phyloP scores from a whole-genome alignment of 2,797 vertebrate species.

The Corythornis leucogaster region DNA sequence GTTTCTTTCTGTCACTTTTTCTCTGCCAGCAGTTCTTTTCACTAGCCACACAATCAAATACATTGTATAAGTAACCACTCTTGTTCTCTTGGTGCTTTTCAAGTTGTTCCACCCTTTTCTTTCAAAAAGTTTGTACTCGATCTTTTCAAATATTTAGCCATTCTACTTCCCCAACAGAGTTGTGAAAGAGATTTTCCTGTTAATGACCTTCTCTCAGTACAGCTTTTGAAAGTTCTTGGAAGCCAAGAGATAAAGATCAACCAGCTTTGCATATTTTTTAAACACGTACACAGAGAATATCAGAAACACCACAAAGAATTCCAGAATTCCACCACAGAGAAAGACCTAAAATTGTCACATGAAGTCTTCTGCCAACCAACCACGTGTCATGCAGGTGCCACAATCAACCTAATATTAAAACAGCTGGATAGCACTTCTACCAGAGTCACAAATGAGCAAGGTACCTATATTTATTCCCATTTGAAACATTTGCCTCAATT shows the following conservation, averaged over 20 bases:
- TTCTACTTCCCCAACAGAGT: neutral
- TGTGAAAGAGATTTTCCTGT: neutral
- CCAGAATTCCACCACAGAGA: neutral
- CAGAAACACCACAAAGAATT: neutral
- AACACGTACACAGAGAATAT: neutral
- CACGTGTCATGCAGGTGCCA: neutral
- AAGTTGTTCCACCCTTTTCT: neutral
- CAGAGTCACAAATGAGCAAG: neutral
- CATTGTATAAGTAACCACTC: neutral
- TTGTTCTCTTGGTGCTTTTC: neutral
- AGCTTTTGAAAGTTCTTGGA: neutral
- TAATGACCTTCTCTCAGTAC: neutral
- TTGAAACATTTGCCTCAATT: conserved; percentile 31
- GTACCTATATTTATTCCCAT: neutral
- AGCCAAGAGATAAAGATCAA: neutral
- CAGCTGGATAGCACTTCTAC: neutral
- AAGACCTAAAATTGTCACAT: neutral
- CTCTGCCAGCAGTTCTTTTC: neutral
- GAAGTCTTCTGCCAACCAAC: neutral
- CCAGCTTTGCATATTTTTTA: neutral
- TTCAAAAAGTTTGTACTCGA: neutral
- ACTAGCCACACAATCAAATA: neutral
- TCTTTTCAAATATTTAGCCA: neutral
- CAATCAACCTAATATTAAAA: neutral
- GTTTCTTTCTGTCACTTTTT: neutral